These are phyloP conservation scores for Drosophila chauvacae DNA, from an alignment of 1,140 invertebrate genomes.

Conservation along the genomic window DNA sequence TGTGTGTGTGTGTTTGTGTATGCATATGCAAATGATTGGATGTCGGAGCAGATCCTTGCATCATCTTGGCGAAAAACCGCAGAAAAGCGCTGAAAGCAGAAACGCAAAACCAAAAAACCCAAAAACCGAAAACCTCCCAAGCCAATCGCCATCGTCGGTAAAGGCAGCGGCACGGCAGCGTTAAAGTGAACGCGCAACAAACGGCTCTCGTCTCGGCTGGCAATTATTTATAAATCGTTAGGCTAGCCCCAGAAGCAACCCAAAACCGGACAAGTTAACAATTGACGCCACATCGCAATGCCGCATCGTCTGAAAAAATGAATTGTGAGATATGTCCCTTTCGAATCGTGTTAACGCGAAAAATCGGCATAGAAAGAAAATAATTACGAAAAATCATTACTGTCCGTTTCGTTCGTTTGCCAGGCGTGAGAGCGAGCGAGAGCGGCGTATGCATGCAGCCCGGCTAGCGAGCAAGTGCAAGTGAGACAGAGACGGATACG, in stretches of 20 bases:
- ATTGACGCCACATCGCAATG: constrained; percentile 37
- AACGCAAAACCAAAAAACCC: constrained; percentile 24
- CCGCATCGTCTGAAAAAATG: constrained; percentile 23
- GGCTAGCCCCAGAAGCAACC: constrained; percentile 17
- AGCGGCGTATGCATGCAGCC: constrained; percentile 43
- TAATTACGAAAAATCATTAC: constrained; percentile 74
- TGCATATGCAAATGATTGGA: constrained; percentile 71
- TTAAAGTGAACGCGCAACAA: constrained; percentile 47
- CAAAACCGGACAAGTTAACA: constrained; percentile 36
- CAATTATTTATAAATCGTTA: constrained; percentile 55
- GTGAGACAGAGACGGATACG: constrained; percentile 71
- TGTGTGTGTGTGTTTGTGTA: constrained; percentile 31
- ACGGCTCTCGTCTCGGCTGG: constrained; percentile 30
- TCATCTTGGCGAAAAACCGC: constrained; percentile 70
- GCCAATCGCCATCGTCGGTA: constrained; percentile 62
- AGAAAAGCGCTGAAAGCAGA: constrained; percentile 38
- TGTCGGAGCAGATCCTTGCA: constrained; percentile 65
- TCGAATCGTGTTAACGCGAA: constrained; percentile 52
- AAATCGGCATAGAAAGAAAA: constrained; percentile 63
- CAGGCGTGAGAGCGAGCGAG: constrained; percentile 59
- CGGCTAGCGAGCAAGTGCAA: constrained; percentile 56
- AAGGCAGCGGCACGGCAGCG: constrained; percentile 31
- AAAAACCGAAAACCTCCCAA: constrained; percentile 43
- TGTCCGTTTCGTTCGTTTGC: constrained; percentile 57
- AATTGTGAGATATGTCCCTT: constrained; percentile 34